phyloP scores from a whole-genome alignment of 2,797 vertebrate species.

The Meriones psammophilus region DNA sequence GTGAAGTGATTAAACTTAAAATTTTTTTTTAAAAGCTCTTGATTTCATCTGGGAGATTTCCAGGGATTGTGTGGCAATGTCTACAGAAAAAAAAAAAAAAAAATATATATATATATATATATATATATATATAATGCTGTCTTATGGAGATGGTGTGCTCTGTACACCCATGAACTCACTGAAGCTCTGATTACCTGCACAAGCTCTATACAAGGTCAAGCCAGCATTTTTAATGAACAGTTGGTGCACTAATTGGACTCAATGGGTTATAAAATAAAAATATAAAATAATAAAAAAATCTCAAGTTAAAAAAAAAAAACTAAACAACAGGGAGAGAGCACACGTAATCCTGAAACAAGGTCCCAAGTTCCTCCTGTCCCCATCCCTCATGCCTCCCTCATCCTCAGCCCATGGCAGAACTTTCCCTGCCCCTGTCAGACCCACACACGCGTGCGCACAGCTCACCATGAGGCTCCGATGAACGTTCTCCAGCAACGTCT shows the following conservation, averaged over 20 bases:
- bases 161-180: not conserved
- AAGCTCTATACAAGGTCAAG: not conserved
- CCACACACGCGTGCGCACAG: rapidly evolving
- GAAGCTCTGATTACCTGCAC: not conserved
- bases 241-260: not conserved
- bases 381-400: not conserved
- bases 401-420: not conserved
- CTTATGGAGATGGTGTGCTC: not conserved
- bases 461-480: conserved; percentile 72
- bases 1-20: no score
- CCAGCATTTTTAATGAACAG: not conserved
- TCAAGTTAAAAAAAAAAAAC: not conserved
- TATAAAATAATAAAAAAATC: not conserved
- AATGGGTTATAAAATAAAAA: not conserved
- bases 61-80: no score
- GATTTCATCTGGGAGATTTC: no score
- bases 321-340: not conserved
- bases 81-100: no score
- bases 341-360: not conserved
- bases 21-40: no score
- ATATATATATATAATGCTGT: not conserved
- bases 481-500: conserved; percentile 65
- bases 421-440: rapidly evolving
- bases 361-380: not conserved
- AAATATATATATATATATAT: no score